Base-by-base conservation (phyloP, 37 sponge, comb jelly and placozoan genomes). In the Spongilla lacustris region DNA sequence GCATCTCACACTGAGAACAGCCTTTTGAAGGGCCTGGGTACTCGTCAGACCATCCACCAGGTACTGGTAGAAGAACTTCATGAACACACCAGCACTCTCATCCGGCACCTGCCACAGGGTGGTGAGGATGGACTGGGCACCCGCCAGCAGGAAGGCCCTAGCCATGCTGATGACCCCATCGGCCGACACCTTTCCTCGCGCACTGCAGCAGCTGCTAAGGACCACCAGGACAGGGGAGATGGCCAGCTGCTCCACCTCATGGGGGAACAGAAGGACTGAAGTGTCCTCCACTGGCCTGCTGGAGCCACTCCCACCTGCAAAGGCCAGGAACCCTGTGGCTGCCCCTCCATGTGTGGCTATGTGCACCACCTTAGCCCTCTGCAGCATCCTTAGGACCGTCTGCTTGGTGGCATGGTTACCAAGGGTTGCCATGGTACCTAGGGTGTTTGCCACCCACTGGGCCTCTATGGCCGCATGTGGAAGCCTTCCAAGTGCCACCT, bases 51-150 rank as follows among this genome's bases (percentile, higher is more conserved):
- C 94, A 66, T 88, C 82, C 25, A 80, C 81, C 67, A 87, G 36
- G 33, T 73, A 84, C 34, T 71, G 75, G 84, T 94, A 94, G 88
- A 94, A 90, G 75, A 87, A 90, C 31, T 71, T 71, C 91, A 94
- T 94, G 71, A 94, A 90, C 73, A 86, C 73, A 31, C 67, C 35
- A 28, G 94, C 87, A 75, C 84, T 81, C 68, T 90, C 84, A 75
- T 94, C 94, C 2, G 94, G 94, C 23, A 94, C 91, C 26, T 88
- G 34, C 87, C 91, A 84, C 10, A 87, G 83, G 27, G 88, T 48
- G 5, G 91, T 90, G 32, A 94, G 76, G 9, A 94, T 89, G 23
- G 88, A 38, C 50, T 87, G 86, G 33, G 94, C 94, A 67, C 94
- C 94, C 21, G 94, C 91, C 22, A 87, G 71, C 13, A 94, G 50